Conservation (phyloP, 2,113 vertebrate species). For the cat (Felis catus) region DNA sequence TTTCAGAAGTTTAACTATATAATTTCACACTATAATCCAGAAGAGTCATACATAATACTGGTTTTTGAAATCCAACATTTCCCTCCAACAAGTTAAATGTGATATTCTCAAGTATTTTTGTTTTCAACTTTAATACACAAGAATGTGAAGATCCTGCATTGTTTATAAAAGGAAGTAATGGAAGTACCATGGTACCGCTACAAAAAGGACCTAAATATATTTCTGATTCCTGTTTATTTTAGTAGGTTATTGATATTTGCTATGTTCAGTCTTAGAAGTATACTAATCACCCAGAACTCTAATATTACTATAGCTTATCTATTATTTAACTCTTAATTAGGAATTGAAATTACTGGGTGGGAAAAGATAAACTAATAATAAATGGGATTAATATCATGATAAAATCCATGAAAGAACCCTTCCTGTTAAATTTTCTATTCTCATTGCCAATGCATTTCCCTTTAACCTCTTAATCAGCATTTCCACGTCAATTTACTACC, state of each 20-base stretch:
- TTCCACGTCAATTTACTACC: constrained; percentile 35
- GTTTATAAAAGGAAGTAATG: background rate
- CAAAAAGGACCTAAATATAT: constrained; percentile 16
- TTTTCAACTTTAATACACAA: constrained; percentile 37
- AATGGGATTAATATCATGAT: background rate
- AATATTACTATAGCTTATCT: background rate
- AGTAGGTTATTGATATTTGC: background rate
- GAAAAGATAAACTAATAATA: constrained; percentile 38
- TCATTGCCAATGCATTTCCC: background rate
- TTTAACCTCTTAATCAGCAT: constrained; percentile 16
- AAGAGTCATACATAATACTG: background rate
- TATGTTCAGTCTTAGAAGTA: background rate
- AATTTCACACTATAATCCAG: constrained; percentile 59
- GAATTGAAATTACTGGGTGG: constrained; percentile 8
- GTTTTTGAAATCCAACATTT: constrained; percentile 34
- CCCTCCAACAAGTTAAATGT: background rate
- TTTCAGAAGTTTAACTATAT: constrained; percentile 49
- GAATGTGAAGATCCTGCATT: constrained; percentile 12
- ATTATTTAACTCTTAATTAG: constrained; percentile 42
- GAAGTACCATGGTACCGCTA: background rate
- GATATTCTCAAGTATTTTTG: constrained; percentile 40
- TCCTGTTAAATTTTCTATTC: constrained; percentile 27
- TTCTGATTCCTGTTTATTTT: constrained; percentile 38
- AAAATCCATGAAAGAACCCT: background rate
- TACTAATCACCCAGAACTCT: background rate